These are phyloP conservation scores for Drosophila meridionalis DNA, from an alignment of 2,888 invertebrate species.

Conservation along the genomic window DNA sequence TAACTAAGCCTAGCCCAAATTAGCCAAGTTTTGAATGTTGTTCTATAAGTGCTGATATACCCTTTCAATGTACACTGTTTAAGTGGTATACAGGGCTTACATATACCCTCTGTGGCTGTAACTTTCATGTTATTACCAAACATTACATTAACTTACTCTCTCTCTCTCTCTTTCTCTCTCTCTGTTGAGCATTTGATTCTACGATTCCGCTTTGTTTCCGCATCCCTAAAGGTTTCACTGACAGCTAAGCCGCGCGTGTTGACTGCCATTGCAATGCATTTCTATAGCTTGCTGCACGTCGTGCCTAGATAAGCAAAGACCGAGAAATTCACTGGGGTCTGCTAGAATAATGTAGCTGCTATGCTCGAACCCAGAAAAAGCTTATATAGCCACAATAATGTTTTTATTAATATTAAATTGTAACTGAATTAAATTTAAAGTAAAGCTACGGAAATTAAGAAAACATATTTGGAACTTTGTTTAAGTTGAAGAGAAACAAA, in stretches of 20 bases:
- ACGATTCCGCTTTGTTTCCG: slow-evolving; percentile 7
- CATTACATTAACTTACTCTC: neutral
- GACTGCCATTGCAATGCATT: slow-evolving; percentile 6
- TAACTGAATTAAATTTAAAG: neutral
- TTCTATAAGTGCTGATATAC: neutral
- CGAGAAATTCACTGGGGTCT: neutral
- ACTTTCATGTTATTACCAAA: slow-evolving; percentile 3
- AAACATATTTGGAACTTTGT: neutral
- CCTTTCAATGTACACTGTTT: neutral
- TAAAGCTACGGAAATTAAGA: neutral
- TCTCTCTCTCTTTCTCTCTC: neutral
- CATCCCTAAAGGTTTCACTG: slow-evolving; percentile 19
- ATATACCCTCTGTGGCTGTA: neutral
- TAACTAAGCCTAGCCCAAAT: neutral
- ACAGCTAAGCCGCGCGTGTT: slow-evolving; percentile 6
- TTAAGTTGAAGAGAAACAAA: neutral
- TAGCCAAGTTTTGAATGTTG: neutral
- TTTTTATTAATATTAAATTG: slow-evolving; percentile 1
- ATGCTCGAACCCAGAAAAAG: neutral
- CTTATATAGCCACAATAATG: slow-evolving; percentile 3
- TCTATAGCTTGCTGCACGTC: slow-evolving; percentile 2
- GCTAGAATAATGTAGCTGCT: neutral
- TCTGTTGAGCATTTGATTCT: slow-evolving; percentile 13
- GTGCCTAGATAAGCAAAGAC: neutral
- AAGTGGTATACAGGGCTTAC: neutral